Evolutionary conservation across 2,113 vertebrate species (phyloP), one percentile per base, ranked within the genome.

Genomic region (Loxodonta africana): DNA sequence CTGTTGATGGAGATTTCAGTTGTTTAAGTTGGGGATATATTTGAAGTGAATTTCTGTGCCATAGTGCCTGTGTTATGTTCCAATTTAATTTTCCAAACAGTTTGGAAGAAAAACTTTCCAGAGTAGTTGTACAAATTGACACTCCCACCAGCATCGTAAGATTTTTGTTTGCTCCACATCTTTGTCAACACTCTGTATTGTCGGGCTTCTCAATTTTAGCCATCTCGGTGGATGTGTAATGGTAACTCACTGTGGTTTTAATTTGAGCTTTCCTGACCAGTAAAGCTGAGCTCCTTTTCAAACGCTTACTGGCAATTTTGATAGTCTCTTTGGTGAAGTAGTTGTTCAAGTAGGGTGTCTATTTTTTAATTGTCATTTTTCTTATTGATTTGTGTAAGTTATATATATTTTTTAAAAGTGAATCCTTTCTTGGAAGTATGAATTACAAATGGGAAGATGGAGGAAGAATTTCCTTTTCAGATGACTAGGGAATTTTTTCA

Each of bases 361-460:
- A 12, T 76, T 80, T 69, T 85, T 44, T 74, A 6, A 80, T 53
- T 80, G 30, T 94, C 21, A 46, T 76, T 88, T 92, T 92, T 44
- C 51, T 37, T 71, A 48, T 74, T 30, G 88, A 82, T 83, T 76
- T 76, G 26, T 60, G 26, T 1, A 5, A 57, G 67, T 41, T 82
- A 65, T 81, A 94, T 85, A 57, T 51, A 37, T 57, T 83, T 85
- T 80, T 46, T 93, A 69, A 81, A 95, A 95, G 51, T 30, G 21
- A 93, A 89, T 33, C 7, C 17, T 67, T 87, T 77, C 0, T 89
- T 86, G 46, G 60, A 65, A 90, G 69, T 76, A 65, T 73, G 83
- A 96, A 71, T 91, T 69, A 87, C 26, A 93, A 28, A 87, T 17
- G 71, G 14, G 46, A 84, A 33, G 21, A 4, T 14, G 76, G 67